A percentile compares a stretch with the other conserved stretches of the same genome.
Evolutionary conservation across 2,113 vertebrate species (phyloP).

Genomic region (Maccullochella peelii): DNA sequence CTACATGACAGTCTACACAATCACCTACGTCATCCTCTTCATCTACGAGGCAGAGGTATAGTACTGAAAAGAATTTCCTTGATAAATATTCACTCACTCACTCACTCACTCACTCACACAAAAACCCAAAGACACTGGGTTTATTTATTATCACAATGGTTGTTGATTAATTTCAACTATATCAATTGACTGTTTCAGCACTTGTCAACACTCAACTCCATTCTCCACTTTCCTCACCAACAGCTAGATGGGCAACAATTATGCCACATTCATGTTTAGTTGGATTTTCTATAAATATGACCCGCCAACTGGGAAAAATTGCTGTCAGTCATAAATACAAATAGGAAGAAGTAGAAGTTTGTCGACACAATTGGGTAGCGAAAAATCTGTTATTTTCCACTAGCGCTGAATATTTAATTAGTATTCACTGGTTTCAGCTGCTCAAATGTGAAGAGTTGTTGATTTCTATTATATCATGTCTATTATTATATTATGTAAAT

Average conservation of each 20-base stretch:
- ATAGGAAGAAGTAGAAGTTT: background rate
- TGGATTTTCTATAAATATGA: background rate
- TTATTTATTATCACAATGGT: background rate
- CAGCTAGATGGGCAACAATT: background rate
- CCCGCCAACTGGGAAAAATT: background rate
- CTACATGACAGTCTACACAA: constrained; percentile 95
- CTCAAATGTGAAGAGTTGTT: constrained; percentile 15
- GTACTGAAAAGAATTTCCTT: too few species aligned
- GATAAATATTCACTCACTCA: too few species aligned
- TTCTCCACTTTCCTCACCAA: background rate
- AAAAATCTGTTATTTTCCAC: background rate
- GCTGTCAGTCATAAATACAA: background rate
- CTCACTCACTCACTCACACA: too few species aligned
- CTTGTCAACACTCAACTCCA: background rate
- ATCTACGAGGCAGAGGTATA: constrained; percentile 93
- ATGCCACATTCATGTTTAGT: background rate
- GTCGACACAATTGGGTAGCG: background rate
- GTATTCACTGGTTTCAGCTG: background rate
- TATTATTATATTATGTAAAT: background rate
- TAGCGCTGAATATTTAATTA: background rate
- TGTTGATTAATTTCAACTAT: background rate
- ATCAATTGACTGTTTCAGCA: background rate
- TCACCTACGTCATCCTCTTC: constrained; percentile 92
- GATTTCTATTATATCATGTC: background rate
- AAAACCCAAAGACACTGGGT: background rate